Conservation (phyloP, 1,140 invertebrate species). For the Oncopodura yosiiana region DNA sequence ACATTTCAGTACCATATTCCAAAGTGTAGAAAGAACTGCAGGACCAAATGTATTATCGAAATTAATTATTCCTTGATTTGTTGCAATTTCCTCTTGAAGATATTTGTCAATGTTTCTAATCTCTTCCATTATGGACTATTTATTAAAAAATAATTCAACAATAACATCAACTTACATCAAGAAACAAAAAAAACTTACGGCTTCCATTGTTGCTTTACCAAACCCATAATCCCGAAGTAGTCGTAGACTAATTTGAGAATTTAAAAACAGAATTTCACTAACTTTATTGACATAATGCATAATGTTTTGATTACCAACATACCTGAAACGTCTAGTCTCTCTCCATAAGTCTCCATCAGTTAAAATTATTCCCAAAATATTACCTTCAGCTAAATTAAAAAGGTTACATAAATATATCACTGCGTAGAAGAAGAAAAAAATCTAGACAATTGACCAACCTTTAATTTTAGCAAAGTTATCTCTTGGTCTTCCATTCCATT, state of each 20-base stretch:
- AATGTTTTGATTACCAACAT: too few species aligned
- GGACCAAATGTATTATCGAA: constrained; percentile 46
- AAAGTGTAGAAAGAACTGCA: constrained; percentile 55
- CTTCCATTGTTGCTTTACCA: constrained; percentile 50
- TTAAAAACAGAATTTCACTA: too few species aligned
- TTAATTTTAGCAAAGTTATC: constrained; percentile 24
- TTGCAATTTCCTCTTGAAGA: constrained; percentile 28
- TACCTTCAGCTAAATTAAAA: background rate
- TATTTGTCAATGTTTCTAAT: constrained; percentile 44
- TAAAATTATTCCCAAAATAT: constrained; percentile 50
- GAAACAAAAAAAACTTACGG: too few species aligned
- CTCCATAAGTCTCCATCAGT: constrained; percentile 52
- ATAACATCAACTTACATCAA: too few species aligned
- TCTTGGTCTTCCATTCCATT: constrained; percentile 19
- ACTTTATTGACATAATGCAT: too few species aligned
- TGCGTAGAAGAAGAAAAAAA: background rate
- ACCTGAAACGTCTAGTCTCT: constrained; percentile 50
- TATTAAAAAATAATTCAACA: too few species aligned
- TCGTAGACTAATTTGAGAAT: too few species aligned
- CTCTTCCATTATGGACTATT: constrained; percentile 50
- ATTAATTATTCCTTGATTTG: constrained; percentile 5
- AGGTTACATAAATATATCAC: background rate
- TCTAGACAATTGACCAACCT: background rate
- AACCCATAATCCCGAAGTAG: constrained; percentile 53
- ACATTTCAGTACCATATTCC: constrained; percentile 51